These are phyloP conservation scores for Montifringilla adamsi DNA, from an alignment of 2,113 vertebrate genomes.

Conservation along the genomic window DNA sequence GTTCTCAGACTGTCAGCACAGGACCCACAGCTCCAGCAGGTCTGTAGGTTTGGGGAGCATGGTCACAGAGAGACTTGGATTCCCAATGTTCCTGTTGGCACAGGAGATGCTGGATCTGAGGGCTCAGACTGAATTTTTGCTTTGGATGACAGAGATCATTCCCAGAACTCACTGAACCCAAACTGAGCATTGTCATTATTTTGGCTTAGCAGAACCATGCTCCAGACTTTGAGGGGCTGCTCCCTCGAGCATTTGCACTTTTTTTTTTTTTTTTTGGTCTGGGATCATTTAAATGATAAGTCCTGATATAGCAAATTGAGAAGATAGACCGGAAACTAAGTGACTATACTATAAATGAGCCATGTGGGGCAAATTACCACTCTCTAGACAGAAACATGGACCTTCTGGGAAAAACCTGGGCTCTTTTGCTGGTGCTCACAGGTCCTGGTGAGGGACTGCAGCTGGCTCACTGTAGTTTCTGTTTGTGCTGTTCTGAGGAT, in stretches of 20 bases:
- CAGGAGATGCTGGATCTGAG: background rate
- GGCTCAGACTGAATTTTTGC: background rate
- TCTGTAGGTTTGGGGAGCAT: background rate
- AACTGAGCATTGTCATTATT: background rate
- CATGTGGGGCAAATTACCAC: background rate
- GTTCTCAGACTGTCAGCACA: background rate
- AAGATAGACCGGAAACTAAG: background rate
- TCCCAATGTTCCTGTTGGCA: background rate
- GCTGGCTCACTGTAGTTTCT: background rate
- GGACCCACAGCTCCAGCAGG: background rate
- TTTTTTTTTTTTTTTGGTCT: fast-evolving
- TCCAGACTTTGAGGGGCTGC: background rate
- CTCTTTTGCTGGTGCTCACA: background rate
- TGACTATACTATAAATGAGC: background rate
- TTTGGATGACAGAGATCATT: background rate
- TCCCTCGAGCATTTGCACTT: background rate
- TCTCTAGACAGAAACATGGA: background rate
- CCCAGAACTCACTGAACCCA: background rate
- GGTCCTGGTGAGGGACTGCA: background rate
- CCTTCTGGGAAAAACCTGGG: background rate
- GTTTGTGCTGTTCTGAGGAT: background rate
- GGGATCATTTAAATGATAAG: background rate
- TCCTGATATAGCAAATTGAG: background rate
- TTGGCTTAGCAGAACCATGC: background rate
- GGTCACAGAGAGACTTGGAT: background rate